Evolutionary conservation across 2,888 invertebrate species (phyloP).

Genomic region (Noctua comes): DNA sequence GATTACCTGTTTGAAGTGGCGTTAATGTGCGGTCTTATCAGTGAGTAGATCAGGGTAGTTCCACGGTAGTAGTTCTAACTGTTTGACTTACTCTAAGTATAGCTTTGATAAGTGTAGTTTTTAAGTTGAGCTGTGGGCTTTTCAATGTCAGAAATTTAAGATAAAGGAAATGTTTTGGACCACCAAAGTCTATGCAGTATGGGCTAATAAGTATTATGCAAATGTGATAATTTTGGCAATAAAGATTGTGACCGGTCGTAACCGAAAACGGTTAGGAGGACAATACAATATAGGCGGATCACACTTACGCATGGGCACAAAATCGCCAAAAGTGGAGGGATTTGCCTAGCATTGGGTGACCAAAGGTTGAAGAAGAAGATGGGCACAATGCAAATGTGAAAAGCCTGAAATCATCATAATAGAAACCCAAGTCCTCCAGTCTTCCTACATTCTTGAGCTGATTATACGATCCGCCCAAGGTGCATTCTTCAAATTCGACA

Average conservation of each 20-base stretch:
- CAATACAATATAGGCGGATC: too few species aligned
- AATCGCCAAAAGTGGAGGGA: not conserved
- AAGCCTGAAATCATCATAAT: not conserved
- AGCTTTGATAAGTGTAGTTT: not conserved
- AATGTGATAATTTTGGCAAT: not conserved
- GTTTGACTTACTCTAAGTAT: constrained; percentile 31
- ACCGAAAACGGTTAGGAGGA: too few species aligned
- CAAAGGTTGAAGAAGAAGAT: too few species aligned
- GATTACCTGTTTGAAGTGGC: constrained; percentile 73
- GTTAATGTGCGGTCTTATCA: constrained; percentile 69
- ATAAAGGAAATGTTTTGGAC: not conserved
- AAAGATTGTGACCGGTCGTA: too few species aligned
- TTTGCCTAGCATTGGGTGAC: not conserved
- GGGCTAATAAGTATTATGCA: too few species aligned
- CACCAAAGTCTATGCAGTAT: constrained; percentile 4
- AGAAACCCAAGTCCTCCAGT: not conserved
- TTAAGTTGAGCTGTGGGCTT: constrained; percentile 1
- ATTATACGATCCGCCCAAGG: not conserved
- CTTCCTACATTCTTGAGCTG: not conserved
- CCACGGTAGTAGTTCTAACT: constrained; percentile 51
- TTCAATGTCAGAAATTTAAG: constrained; percentile 5
- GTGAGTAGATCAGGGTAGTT: constrained; percentile 64
- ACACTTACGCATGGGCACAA: not conserved
- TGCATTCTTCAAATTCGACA: not conserved
- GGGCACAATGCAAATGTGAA: not conserved